These are phyloP conservation scores for Oxyteleia sp. DNA, from an alignment of 2,888 invertebrate genomes.

Conservation along the genomic window DNA sequence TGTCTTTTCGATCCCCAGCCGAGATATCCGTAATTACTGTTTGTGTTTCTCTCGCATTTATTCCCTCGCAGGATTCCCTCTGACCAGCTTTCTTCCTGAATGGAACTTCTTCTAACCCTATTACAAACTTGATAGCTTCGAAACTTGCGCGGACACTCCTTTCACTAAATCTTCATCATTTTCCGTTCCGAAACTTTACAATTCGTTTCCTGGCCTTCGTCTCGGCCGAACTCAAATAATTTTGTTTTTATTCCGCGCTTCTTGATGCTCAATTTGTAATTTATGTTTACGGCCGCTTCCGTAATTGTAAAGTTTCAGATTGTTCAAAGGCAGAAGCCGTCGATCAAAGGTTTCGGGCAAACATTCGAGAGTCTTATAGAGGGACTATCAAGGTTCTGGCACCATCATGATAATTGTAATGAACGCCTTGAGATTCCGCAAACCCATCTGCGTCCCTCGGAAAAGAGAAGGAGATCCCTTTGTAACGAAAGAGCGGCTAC, in stretches of 20 bases:
- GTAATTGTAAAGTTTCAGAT: slow-evolving; percentile 64
- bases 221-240: slow-evolving; percentile 23
- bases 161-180: slow-evolving; percentile 69
- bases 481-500: slow-evolving; percentile 72
- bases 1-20: slow-evolving; percentile 87
- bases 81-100: slow-evolving; percentile 73
- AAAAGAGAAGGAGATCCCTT: slow-evolving; percentile 71
- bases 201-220: slow-evolving; percentile 59
- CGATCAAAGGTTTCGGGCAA: slow-evolving; percentile 68
- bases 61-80: slow-evolving; percentile 76
- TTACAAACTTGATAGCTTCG: slow-evolving; percentile 78
- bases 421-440: slow-evolving; percentile 86
- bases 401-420: slow-evolving; percentile 87
- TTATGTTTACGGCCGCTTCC: slow-evolving; percentile 72
- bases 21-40: slow-evolving; percentile 88
- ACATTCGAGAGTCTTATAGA: slow-evolving; percentile 78
- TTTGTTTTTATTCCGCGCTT: slow-evolving; percentile 54
- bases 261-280: slow-evolving; percentile 69
- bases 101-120: slow-evolving; percentile 74
- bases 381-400: slow-evolving; percentile 81
- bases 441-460: slow-evolving; percentile 86
- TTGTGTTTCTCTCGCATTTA: slow-evolving; percentile 87
- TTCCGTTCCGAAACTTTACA: slow-evolving; percentile 63
- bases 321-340: slow-evolving; percentile 62
- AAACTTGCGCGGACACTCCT: slow-evolving; percentile 77